Conservation (phyloP, 2,797 vertebrate species). For the Neomorphus geoffroyi region DNA sequence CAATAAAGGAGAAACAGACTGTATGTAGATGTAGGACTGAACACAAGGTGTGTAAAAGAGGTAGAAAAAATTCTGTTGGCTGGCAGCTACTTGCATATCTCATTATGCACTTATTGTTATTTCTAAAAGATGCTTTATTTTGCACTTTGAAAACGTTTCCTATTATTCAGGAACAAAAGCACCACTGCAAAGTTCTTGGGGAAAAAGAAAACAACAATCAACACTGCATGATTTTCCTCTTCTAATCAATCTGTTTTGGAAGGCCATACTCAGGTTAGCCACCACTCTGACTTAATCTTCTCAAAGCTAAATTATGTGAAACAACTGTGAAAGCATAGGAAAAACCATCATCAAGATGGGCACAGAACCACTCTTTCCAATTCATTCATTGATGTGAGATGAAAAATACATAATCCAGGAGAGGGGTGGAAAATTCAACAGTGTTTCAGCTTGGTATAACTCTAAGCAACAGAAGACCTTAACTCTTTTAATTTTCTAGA, state of each 20-base stretch:
- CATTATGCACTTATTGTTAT: neutral
- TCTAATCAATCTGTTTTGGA: neutral
- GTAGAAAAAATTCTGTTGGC: neutral
- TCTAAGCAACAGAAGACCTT: neutral
- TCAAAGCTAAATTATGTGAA: neutral
- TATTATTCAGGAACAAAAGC: neutral
- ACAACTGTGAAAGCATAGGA: neutral
- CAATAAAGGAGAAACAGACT: neutral
- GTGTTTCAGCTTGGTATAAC: neutral
- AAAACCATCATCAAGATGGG: neutral
- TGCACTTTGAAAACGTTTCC: neutral
- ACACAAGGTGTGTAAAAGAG: neutral
- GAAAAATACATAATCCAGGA: neutral
- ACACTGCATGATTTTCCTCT: neutral
- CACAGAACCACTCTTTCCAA: neutral
- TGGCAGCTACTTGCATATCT: neutral
- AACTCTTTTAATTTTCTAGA: neutral
- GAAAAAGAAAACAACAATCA: neutral
- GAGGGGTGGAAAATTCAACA: rapidly evolving
- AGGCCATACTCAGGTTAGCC: neutral
- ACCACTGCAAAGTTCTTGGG: neutral
- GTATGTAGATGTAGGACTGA: neutral
- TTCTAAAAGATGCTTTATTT: neutral
- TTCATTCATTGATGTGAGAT: neutral
- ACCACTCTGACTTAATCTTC: neutral